Conservation (phyloP, 2,888 invertebrate genomes). For the Ryuthela nishihirai region DNA sequence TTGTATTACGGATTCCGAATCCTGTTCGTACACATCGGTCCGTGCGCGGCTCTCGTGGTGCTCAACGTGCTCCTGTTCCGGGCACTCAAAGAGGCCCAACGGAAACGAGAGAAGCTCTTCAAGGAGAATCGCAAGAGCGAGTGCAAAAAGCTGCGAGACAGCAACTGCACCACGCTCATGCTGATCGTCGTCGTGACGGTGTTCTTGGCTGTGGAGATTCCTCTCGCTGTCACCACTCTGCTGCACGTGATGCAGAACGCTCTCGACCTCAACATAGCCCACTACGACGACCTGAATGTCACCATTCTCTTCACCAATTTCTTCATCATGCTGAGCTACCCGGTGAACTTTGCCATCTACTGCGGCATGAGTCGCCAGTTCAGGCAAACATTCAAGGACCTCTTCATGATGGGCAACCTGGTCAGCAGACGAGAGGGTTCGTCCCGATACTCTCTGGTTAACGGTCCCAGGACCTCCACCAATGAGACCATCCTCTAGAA, state of each 20-base stretch:
- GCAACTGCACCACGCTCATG: conserved; percentile 83
- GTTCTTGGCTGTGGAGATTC: conserved; percentile 77
- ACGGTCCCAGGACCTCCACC: conserved; percentile 71
- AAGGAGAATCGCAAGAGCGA: conserved; percentile 62
- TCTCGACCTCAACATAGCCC: conserved; percentile 51
- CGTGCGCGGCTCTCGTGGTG: conserved; percentile 81
- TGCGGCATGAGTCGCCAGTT: conserved; percentile 95
- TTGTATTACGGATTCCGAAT: conserved; percentile 74
- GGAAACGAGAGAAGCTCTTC: conserved; percentile 69
- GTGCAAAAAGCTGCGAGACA: conserved; percentile 61
- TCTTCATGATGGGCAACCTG: conserved; percentile 59
- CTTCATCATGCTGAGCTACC: conserved; percentile 66
- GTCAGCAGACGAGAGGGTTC: conserved; percentile 55
- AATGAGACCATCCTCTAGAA: conserved; percentile 77
- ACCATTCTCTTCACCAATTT: conserved; percentile 81
- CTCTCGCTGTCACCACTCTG: conserved; percentile 73
- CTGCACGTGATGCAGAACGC: conserved; percentile 66
- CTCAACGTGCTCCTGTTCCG: conserved; percentile 81
- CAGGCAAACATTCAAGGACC: conserved; percentile 81
- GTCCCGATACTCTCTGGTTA: conserved; percentile 73
- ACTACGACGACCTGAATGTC: conserved; percentile 72
- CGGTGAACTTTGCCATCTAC: conserved; percentile 88
- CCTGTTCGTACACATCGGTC: conserved; percentile 84
- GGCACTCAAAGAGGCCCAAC: conserved; percentile 79
- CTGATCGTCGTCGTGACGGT: conserved; percentile 80